Percentiles rank a stretch among this genome's conserved stretches.
Evolutionary conservation across 1,140 invertebrate species (phyloP).

Genomic region (Caenorhabditis brenneri): DNA sequence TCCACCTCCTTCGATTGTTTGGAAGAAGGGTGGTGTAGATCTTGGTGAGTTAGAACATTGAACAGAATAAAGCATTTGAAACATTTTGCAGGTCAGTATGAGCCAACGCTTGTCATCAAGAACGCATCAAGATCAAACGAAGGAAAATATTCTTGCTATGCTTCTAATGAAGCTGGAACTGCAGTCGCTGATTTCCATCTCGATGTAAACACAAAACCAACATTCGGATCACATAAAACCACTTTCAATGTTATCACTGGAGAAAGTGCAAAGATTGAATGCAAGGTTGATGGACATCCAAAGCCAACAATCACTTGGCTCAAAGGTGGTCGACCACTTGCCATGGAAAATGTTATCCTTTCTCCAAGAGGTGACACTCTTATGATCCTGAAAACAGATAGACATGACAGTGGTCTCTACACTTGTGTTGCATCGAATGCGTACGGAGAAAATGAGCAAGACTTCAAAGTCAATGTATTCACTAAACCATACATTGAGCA

Average conservation of each 20-base stretch:
- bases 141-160: slow-evolving; percentile 60
- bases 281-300: slow-evolving; percentile 66
- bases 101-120: background rate
- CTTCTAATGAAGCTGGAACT: slow-evolving; percentile 65
- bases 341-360: slow-evolving; percentile 67
- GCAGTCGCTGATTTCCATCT: slow-evolving; percentile 63
- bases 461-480: slow-evolving; percentile 57
- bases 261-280: slow-evolving; percentile 62
- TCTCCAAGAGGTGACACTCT: slow-evolving; percentile 71
- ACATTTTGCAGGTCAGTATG: background rate
- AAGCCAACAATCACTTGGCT: slow-evolving; percentile 64
- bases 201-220: slow-evolving; percentile 62
- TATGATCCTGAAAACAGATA: slow-evolving; percentile 72
- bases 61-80: background rate
- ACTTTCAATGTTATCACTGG: slow-evolving; percentile 61
- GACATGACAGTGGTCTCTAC: slow-evolving; percentile 73
- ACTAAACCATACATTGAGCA: slow-evolving; percentile 66
- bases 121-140: slow-evolving; percentile 15
- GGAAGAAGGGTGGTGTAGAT: slow-evolving; percentile 56
- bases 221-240: slow-evolving; percentile 30
- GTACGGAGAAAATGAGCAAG: slow-evolving; percentile 62
- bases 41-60: background rate
- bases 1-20: slow-evolving; percentile 63
- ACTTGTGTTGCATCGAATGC: slow-evolving; percentile 73
- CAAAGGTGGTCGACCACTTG: slow-evolving; percentile 62